Evolutionary conservation across 2,797 vertebrate genomes (phyloP), one percentile per base, ranked within the genome.

Genomic region (Spinibarbus caldwelli): DNA sequence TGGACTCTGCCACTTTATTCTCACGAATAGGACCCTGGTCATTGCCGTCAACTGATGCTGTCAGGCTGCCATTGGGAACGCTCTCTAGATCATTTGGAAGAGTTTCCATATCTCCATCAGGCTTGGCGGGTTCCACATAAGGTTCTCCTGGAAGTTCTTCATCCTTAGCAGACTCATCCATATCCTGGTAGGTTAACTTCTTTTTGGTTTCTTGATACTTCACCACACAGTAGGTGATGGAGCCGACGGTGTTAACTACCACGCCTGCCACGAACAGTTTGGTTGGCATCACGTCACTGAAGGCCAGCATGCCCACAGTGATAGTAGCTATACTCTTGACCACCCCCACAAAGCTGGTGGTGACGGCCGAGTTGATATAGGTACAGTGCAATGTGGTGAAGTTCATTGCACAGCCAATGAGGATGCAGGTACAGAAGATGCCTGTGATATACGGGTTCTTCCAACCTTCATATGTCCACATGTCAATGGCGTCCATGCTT

Each of bases 381-480:
- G 98, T 99, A 91, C 98, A 99, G 91, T 99, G 98, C 66, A 99
- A 94, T 4, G 98, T 99, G 91, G 98, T 99, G 93, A 99, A 99
- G 94, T 99, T 99, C 97, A 99, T 99, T 91, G 97, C 97, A 19
- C 98, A 98, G 92, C 98, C 98, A 79, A 99, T 97, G 86, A 97
- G 72, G 87, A 98, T 87, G 76, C 97, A 98, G 87, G 94, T 87
- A 26, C 94, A 66, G 91, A 99, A 99, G 91, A 97, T 97, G 91
- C 93, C 92, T 0, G 96, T 94, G 94, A 99, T 96, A 85, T 89
- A 89, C 0, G 97, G 96, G 89, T 98, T 96, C 84, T 92, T 95
- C 98, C 98, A 99, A 38, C 97, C 97, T 0, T 96, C 95, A 82
- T 97, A 99, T 0, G 96, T 93, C 98, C 98, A 99, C 93, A 97